A percentile compares a stretch with the other conserved stretches of the same genome.
These are phyloP conservation scores for Lucinisca nassula DNA, from an alignment of 2,888 invertebrate genomes.

Conservation along the genomic window DNA sequence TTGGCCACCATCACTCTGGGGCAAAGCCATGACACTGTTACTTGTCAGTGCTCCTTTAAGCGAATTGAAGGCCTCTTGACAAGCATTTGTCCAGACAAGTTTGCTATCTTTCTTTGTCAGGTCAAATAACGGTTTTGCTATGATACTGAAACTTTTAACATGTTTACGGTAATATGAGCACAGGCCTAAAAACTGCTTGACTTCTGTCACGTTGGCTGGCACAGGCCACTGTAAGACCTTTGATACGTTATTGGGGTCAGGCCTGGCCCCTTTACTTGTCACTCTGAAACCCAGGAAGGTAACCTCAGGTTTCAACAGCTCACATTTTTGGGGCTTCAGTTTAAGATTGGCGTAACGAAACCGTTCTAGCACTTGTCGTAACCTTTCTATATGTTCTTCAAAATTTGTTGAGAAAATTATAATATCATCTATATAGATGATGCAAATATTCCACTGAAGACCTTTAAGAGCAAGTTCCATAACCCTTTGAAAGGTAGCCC, in stretches of 20 bases:
- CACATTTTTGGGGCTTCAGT: conserved; percentile 65
- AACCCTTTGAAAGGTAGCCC: conserved; percentile 54
- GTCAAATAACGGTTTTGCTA: conserved; percentile 49
- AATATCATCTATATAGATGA: conserved; percentile 64
- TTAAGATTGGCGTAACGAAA: conserved; percentile 58
- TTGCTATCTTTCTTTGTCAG: background rate
- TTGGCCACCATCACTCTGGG: conserved; percentile 16
- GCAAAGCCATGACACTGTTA: conserved; percentile 42
- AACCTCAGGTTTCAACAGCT: conserved; percentile 44
- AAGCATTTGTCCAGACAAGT: conserved; percentile 37
- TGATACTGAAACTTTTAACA: conserved; percentile 28
- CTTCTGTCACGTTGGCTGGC: conserved; percentile 42
- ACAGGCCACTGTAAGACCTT: conserved; percentile 32
- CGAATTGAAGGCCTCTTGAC: conserved; percentile 35
- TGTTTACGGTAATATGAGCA: conserved; percentile 47
- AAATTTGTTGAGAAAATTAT: conserved; percentile 51
- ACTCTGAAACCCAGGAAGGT: conserved; percentile 52
- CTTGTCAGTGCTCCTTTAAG: conserved; percentile 40
- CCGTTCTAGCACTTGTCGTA: conserved; percentile 48
- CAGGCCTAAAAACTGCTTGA: conserved; percentile 49
- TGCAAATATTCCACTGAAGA: conserved; percentile 58
- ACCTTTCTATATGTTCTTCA: conserved; percentile 48
- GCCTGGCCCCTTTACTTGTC: background rate
- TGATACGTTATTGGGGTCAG: conserved; percentile 18
- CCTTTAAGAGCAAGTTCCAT: too few species aligned